A percentile compares a stretch with the other conserved stretches of the same genome.
phyloP scores from a whole-genome alignment of 2,113 vertebrate species.

The Proteles cristata region DNA sequence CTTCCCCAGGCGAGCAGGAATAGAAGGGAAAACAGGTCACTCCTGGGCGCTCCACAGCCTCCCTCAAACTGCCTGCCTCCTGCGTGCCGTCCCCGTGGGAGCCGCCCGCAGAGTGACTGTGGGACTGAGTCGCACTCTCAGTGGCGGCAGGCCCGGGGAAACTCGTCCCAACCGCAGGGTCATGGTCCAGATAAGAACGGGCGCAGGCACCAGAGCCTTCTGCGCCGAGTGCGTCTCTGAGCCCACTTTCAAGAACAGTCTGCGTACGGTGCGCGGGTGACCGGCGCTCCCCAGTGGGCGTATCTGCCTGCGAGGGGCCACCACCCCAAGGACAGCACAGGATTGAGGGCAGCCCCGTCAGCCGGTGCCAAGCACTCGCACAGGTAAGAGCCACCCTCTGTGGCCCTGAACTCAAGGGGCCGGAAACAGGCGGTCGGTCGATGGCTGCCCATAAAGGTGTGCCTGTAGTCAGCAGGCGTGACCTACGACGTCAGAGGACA shows the following conservation, averaged over 20 bases:
- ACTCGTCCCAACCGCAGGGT: fast-evolving
- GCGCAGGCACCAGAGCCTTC: fast-evolving
- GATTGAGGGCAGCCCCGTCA: fast-evolving
- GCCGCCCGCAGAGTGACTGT: fast-evolving
- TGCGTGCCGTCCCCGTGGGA: fast-evolving
- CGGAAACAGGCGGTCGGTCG: neutral
- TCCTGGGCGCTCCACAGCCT: fast-evolving
- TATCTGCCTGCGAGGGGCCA: neutral
- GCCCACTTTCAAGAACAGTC: neutral
- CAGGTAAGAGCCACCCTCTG: neutral
- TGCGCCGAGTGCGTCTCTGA: neutral
- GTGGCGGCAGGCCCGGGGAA: neutral
- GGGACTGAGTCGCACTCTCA: neutral
- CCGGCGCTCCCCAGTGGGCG: fast-evolving
- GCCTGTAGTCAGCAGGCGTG: neutral
- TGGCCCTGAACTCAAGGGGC: neutral
- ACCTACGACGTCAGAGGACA: neutral
- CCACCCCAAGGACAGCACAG: neutral
- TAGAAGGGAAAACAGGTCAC: neutral
- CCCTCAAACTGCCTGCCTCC: neutral
- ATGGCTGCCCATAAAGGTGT: neutral
- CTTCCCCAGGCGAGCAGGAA: neutral
- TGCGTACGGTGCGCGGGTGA: neutral
- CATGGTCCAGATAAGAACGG: fast-evolving
- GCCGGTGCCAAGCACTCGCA: neutral